These are phyloP conservation scores for Epinotia nisella DNA, from an alignment of 2,888 invertebrate genomes.

Conservation along the genomic window DNA sequence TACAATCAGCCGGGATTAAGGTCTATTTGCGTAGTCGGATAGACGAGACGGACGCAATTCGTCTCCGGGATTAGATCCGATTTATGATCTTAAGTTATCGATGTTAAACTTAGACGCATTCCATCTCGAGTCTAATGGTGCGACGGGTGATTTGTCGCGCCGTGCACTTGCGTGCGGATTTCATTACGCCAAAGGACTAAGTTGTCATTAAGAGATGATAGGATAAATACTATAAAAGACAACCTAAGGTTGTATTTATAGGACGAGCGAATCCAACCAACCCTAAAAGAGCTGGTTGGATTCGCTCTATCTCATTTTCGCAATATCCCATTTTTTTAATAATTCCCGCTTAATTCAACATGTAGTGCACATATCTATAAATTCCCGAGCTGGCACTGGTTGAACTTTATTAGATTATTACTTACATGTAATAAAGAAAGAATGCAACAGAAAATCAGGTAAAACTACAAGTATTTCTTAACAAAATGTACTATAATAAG, in stretches of 20 bases:
- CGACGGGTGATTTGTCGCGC: slow-evolving; percentile 27
- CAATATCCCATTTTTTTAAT: background rate
- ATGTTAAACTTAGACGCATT: slow-evolving; percentile 52
- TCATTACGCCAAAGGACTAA: slow-evolving; percentile 9
- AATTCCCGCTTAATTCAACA: background rate
- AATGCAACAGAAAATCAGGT: background rate
- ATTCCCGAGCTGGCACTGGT: background rate
- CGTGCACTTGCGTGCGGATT: slow-evolving; percentile 20
- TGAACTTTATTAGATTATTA: background rate
- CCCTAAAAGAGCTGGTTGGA: too few relatives aligned
- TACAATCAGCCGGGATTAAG: slow-evolving; percentile 65
- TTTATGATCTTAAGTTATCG: slow-evolving; percentile 55
- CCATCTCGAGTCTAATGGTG: slow-evolving; percentile 33
- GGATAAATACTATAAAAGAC: background rate
- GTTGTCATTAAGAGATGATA: slow-evolving; percentile 1
- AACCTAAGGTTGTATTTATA: too few relatives aligned
- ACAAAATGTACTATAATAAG: too few relatives aligned
- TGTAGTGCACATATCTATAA: background rate
- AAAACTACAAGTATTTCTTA: too few relatives aligned
- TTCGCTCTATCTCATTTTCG: background rate
- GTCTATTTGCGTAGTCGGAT: slow-evolving; percentile 58
- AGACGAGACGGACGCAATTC: slow-evolving; percentile 55
- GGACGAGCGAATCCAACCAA: too few relatives aligned
- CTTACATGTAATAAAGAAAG: background rate
- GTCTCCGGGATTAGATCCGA: slow-evolving; percentile 65